Evolutionary conservation across 1,140 invertebrate genomes (phyloP).

Genomic region (Drosophila gunungcola): DNA sequence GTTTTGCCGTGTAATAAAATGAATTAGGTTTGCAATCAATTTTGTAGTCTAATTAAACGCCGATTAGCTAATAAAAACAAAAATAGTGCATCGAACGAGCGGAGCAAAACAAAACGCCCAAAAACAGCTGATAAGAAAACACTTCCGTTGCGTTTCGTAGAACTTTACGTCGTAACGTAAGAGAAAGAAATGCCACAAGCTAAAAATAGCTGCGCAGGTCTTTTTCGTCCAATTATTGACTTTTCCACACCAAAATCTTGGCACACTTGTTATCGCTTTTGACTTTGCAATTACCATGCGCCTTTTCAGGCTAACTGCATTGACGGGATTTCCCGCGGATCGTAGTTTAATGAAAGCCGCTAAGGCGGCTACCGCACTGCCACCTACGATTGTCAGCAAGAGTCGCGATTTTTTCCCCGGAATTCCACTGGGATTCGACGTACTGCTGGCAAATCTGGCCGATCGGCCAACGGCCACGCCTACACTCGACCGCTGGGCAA

Average conservation of each 20-base stretch:
- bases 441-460: constrained; percentile 21
- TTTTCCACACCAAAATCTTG: constrained; percentile 50
- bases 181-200: constrained; percentile 61
- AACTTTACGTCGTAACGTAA: constrained; percentile 36
- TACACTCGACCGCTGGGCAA: constrained; percentile 28
- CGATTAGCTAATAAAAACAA: constrained; percentile 22
- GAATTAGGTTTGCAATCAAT: constrained; percentile 8
- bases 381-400: constrained; percentile 46
- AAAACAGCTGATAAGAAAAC: constrained; percentile 57
- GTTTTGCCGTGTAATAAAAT: constrained; percentile 1
- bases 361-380: constrained; percentile 52
- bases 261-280: constrained; percentile 12
- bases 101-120: constrained; percentile 59
- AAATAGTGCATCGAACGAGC: constrained; percentile 54
- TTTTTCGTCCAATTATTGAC: constrained; percentile 71
- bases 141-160: constrained; percentile 15
- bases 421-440: constrained; percentile 18
- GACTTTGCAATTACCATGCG: constrained; percentile 52
- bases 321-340: constrained; percentile 48
- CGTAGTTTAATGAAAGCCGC: constrained; percentile 57
- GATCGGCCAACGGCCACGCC: constrained; percentile 29
- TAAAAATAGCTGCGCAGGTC: constrained; percentile 81
- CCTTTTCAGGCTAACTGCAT: constrained; percentile 57
- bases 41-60: constrained; percentile 27
- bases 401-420: constrained; percentile 20